Evolutionary conservation across 1,140 invertebrate genomes (phyloP).

Genomic region (Leptinotarsa lineolata): DNA sequence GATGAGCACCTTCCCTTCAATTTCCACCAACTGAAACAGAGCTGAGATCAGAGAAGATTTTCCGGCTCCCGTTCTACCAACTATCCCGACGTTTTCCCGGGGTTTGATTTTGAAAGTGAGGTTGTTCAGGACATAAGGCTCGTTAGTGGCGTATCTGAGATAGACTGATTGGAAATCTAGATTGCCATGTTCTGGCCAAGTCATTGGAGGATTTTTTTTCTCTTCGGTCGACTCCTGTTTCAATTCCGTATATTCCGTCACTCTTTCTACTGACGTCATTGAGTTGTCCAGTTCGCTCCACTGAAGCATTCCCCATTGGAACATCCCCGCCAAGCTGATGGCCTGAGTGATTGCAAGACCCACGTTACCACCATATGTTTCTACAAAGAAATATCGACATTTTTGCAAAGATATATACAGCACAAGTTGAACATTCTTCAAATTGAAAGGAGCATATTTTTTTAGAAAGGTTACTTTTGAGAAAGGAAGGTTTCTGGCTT

Average conservation of each 20-base stretch:
- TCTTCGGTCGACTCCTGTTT: constrained; percentile 38
- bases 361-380: constrained; percentile 59
- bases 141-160: constrained; percentile 65
- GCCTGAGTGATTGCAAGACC: constrained; percentile 63
- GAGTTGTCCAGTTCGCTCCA: constrained; percentile 74
- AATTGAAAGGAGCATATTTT: no score
- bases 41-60: constrained; percentile 76
- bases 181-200: constrained; percentile 69
- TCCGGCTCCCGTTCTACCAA: constrained; percentile 75
- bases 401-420: no score
- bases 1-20: constrained; percentile 66
- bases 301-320: constrained; percentile 77
- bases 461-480: rapidly evolving
- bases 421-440: no score
- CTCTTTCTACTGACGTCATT: constrained; percentile 70
- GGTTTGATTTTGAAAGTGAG: constrained; percentile 61
- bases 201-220: constrained; percentile 58
- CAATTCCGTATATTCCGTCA: constrained; percentile 54
- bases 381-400: background rate
- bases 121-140: constrained; percentile 61
- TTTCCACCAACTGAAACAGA: constrained; percentile 71
- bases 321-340: constrained; percentile 63
- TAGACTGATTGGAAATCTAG: constrained; percentile 69
- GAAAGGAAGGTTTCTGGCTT: no score
- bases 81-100: constrained; percentile 72